These are phyloP conservation scores for Tenualosa ilisha DNA, from an alignment of 2,797 vertebrate genomes.

Conservation along the genomic window DNA sequence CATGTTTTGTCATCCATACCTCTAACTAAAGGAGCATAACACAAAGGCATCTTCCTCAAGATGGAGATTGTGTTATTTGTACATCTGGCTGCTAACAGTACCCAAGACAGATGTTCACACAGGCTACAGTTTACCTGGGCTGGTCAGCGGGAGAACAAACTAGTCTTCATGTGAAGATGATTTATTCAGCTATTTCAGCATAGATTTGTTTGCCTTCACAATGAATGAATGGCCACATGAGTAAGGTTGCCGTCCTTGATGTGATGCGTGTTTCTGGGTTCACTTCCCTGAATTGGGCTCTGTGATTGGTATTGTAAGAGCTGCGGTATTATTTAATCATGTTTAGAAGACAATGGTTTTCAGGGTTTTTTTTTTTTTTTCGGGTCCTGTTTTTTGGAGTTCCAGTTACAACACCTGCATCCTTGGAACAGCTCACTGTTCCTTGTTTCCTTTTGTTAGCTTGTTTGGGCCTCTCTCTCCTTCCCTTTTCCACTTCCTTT, in stretches of 20 bases:
- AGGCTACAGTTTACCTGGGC: not conserved
- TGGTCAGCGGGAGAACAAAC: not conserved
- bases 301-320: not conserved
- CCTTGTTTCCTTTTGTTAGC: conserved; percentile 33
- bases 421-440: conserved; percentile 13
- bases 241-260: not conserved
- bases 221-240: not conserved
- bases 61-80: not conserved
- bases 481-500: conserved; percentile 39
- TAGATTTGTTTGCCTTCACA: not conserved
- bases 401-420: conserved; percentile 34
- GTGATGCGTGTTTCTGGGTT: not conserved
- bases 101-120: not conserved
- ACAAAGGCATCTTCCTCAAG: not conserved
- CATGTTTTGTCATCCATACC: not conserved
- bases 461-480: conserved; percentile 32
- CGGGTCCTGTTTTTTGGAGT: not conserved
- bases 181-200: not conserved
- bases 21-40: not conserved
- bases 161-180: too few species aligned
- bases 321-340: not conserved
- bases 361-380: conserved; percentile 29
- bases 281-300: not conserved
- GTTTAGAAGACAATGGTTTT: conserved; percentile 44
- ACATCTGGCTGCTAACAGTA: conserved; percentile 7